A percentile compares a stretch with the other conserved stretches of the same genome.
phyloP scores from a whole-genome alignment of 2,888 invertebrate species.

The Cerceris rybyensis region DNA sequence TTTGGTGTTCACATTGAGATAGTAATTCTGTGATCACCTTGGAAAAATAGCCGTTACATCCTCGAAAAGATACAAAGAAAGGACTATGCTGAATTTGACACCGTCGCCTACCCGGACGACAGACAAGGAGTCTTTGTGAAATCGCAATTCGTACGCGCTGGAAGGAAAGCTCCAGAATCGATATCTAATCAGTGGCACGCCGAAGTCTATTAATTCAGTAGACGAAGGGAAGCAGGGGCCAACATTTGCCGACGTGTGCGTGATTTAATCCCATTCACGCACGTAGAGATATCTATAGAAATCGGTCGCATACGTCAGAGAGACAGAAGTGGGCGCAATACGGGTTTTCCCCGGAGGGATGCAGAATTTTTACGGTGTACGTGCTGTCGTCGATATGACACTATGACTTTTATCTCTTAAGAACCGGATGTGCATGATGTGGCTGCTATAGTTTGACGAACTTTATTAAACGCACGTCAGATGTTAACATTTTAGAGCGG shows the following conservation, averaged over 20 bases:
- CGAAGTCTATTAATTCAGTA: slow-evolving; percentile 34
- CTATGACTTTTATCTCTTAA: background rate
- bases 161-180: slow-evolving; percentile 21
- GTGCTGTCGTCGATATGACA: slow-evolving; percentile 16
- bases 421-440: background rate
- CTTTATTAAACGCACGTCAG: no score
- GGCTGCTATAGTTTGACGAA: no score
- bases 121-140: slow-evolving; percentile 23
- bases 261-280: slow-evolving; percentile 38
- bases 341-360: slow-evolving; percentile 12
- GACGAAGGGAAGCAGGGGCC: slow-evolving; percentile 1
- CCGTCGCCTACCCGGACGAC: background rate
- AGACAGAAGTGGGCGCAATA: slow-evolving; percentile 9
- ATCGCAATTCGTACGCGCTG: background rate
- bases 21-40: no score
- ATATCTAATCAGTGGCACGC: slow-evolving; percentile 34
- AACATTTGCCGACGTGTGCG: slow-evolving; percentile 3
- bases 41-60: no score
- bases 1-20: no score
- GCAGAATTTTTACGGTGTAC: background rate
- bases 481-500: no score
- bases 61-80: no score
- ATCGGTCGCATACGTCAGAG: slow-evolving; percentile 6
- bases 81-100: background rate
- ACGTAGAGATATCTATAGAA: background rate